Percentiles rank a stretch among this genome's conserved stretches.
These are phyloP conservation scores for Sander vitreus DNA, from an alignment of 2,113 vertebrate genomes.

Conservation along the genomic window DNA sequence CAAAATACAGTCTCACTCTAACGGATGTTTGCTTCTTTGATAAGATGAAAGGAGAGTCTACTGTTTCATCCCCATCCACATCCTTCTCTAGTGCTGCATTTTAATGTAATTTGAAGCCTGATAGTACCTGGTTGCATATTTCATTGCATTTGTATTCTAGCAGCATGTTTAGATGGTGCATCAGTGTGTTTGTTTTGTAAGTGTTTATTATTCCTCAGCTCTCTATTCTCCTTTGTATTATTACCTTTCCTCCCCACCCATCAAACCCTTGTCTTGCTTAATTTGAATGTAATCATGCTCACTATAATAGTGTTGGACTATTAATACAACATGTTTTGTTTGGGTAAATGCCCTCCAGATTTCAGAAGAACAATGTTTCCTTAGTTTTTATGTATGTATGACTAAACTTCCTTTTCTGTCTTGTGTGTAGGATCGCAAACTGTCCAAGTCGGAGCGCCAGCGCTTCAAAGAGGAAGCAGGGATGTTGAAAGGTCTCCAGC, in stretches of 20 bases:
- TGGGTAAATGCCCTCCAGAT: background rate
- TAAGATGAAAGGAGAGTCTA: conserved; percentile 46
- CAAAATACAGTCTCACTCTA: background rate
- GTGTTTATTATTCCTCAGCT: background rate
- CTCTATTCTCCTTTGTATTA: conserved; percentile 8
- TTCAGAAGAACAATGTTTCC: background rate
- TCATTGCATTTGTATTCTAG: conserved; percentile 8
- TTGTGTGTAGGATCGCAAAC: conserved; percentile 91
- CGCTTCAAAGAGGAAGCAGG: conserved; percentile 99
- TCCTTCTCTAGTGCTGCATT: conserved; percentile 14
- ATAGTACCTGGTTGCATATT: background rate
- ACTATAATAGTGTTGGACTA: background rate
- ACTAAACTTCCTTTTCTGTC: conserved; percentile 29
- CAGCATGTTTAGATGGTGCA: background rate
- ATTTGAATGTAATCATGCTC: conserved; percentile 35
- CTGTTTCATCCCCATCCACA: conserved; percentile 17
- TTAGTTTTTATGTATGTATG: background rate
- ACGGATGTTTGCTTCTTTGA: conserved; percentile 40
- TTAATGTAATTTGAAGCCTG: background rate
- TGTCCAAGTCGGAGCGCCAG: conserved; percentile 96
- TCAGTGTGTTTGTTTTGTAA: background rate
- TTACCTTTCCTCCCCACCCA: conserved; percentile 14
- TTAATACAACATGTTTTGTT: conserved; percentile 20
- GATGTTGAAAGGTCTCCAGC: conserved; percentile 98
- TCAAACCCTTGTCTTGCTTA: background rate